Evolutionary conservation across 2,888 invertebrate species (phyloP), one percentile per base, ranked within the genome.

Genomic region (Synanthedon tipuliformis): DNA sequence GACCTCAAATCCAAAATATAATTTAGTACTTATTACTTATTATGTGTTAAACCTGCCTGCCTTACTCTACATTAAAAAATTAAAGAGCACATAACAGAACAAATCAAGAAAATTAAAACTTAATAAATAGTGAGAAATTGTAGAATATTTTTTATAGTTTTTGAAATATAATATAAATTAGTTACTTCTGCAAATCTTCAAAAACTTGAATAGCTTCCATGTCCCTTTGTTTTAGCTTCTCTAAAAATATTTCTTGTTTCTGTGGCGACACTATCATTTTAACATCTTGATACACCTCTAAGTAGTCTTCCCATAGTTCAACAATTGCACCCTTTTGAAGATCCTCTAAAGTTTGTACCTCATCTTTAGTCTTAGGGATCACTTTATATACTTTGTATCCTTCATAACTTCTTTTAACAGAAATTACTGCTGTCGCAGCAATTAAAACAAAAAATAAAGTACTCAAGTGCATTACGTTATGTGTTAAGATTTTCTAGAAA

Each of bases 301-400:
- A 65, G 23, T 69, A 71, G 50, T 73, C 77, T 54, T 69, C 73
- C 88, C 84, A 79, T 65, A 80, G 80, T 73, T 78, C 75, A 58
- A 68, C 60, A 60, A 79, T 59, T 54, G 63, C 70, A 71, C 58
- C 67, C 59, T 53, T 76, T 80, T 87, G 79, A 41, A 90, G 59
- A 11, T 76, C 60, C 59, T 78, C 69, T 7, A 92, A 63, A 15
- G 78, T 64, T n/a, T 73, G 65, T 50, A 91, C 65, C 53, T 91
- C 88, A 11, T 77, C 69, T 3, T 73, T 63, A 15, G 76, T 82
- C 55, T 75, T 73, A 0, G 92, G 90, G 2, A 73, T 69, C 1
- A 91, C 72, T 63, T 89, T 83, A 59, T 88, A 91, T 4, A 92
- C 86, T 59, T 88, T 89, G 59, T 90, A 91, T 16, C 90, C 89